Conservation (phyloP, 1,140 invertebrate species). For the Lepidotrigona ventralis region DNA sequence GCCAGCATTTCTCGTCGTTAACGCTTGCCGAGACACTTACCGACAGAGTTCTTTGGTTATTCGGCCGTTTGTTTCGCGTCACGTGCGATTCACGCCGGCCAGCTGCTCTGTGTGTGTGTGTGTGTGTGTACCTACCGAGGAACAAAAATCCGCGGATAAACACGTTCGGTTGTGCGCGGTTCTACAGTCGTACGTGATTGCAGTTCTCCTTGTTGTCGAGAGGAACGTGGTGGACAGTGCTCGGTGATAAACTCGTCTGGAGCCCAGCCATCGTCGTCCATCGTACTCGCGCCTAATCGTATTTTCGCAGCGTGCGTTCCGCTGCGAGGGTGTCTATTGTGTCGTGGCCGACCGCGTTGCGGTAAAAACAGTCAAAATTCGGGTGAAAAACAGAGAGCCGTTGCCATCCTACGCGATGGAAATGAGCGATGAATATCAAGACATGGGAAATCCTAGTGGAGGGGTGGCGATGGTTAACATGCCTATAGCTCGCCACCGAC, state of each 20-base stretch:
- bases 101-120: not conserved
- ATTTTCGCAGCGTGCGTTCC: constrained; percentile 36
- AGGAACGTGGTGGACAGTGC: not conserved
- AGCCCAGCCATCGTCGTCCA: too few species aligned
- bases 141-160: not conserved
- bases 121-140: not conserved
- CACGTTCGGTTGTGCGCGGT: not conserved
- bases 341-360: constrained; percentile 40
- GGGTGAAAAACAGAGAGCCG: constrained; percentile 93
- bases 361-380: constrained; percentile 89
- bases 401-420: constrained; percentile 92
- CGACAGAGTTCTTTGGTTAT: constrained; percentile 11
- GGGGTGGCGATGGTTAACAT: constrained; percentile 72
- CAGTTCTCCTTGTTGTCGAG: too few species aligned
- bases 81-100: constrained; percentile 8
- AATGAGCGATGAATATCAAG: constrained; percentile 88
- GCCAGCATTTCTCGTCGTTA: not conserved
- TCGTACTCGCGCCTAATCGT: not conserved
- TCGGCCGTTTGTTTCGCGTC: not conserved
- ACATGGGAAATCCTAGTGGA: constrained; percentile 77
- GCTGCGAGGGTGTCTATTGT: constrained; percentile 40
- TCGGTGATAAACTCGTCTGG: not conserved
- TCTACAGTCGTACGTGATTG: not conserved
- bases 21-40: not conserved
- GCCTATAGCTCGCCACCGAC: constrained; percentile 69